Base-by-base conservation (phyloP, 2,113 vertebrate genomes). In the Bucco capensis region DNA sequence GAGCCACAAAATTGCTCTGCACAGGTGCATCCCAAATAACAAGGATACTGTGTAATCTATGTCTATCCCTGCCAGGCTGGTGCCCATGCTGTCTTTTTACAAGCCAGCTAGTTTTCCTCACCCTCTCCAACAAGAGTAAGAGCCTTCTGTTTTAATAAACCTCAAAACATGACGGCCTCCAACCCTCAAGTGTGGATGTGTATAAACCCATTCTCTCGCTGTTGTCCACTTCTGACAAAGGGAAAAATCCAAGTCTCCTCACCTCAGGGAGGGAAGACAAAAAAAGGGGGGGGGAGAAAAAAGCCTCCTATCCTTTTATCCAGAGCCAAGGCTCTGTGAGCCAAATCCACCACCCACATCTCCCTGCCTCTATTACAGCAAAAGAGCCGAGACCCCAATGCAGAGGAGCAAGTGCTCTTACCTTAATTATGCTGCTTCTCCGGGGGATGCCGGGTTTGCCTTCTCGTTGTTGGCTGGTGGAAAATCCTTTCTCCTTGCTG, bases 371-470 rank as follows among this genome's bases (percentile, higher is more conserved):
- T 57, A 56, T 12, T 90, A 92, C 76, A 31, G n/a, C n/a, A n/a
- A n/a, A n/a, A n/a, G 8, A 54, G 38, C 42, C 57, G 42, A 51
- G 88, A 84, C 71, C 93, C 78, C 57, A 28, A 49, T 19, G 22
- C 78, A 89, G 83, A 83, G 91, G 86, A 73, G 83, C 89, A 30
- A 75, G 51, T 19, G 86, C 40, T 65, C 95, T 97, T 98, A 99
- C 99, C 98, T 99, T 99, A 94, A 99, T 99, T 94, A 99, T 98
- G 97, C 99, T 99, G 97, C 98, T 99, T 96, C 98, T 97, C 86
- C 98, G 98, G 74, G 98, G 99, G 91, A 99, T 98, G 83, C 99
- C 98, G 27, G 97, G 66, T 81, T 98, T 99, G 97, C 91, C 95
- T 25, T 99, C 98, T 85, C 94, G 77, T 44, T 91, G 95, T 14